Base-by-base conservation (phyloP, 2,797 vertebrate species). In the Linurgus olivaceus region DNA sequence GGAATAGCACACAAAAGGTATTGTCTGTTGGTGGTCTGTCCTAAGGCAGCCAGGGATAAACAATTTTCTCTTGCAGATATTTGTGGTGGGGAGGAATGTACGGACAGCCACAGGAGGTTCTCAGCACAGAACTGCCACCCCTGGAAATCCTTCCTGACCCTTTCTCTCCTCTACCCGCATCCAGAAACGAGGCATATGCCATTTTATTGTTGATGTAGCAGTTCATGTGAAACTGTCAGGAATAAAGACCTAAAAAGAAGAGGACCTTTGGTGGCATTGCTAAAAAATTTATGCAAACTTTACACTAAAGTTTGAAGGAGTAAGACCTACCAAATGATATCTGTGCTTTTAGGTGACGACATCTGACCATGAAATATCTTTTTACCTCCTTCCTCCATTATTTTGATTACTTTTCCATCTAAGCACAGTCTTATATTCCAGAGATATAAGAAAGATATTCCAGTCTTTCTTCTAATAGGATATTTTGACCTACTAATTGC, bases 11-110 rank as follows among this genome's bases (percentile, higher is more conserved):
- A 95, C 81, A 96, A 96, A 95, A 97, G 89, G 58, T 96, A 95
- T 88, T 94, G 96, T 94, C 85, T 93, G 73, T 91, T 93, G 92
- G 94, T 96, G 94, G 81, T 91, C 92, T 88, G 40, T 59, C 86
- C 89, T 75, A 93, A 90, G 73, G 66, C 82, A 94, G 82, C 14
- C 4, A 0, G 76, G 86, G 82, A 94, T 86, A 92, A 96, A 96
- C 87, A 93, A 51, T 94, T 88, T 66, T 93, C 65, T 93, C 76
- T 63, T 88, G 75, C 71, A 82, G 63, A 50, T 38, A 1, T 62
- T 88, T 91, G 87, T 78, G 87, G 79, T 3, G 2, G 31, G 28
- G 9, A 88, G 33, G 76, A 96, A 93, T 59, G 66, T 40, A 50
- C 26, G 62, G 44, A 66, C 85, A 83, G 85, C 25, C 81, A 91